These are phyloP conservation scores for Gracilinanus agilis DNA, from an alignment of 2,113 vertebrate species.

Conservation along the genomic window DNA sequence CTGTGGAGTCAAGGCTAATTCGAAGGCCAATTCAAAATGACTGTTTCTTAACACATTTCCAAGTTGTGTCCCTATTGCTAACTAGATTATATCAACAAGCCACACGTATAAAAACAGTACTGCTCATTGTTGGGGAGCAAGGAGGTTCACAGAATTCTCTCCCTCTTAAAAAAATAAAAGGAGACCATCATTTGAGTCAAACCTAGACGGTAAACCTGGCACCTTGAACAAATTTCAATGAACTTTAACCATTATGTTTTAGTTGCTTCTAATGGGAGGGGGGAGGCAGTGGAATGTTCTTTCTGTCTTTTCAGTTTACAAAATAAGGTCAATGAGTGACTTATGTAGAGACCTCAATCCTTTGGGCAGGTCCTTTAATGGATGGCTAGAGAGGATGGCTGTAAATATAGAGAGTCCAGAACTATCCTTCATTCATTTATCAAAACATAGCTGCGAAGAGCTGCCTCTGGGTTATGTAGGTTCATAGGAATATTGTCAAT, in stretches of 20 bases:
- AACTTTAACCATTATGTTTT: neutral
- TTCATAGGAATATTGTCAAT: neutral
- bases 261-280: neutral
- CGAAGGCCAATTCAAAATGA: conserved; percentile 40
- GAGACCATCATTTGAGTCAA: neutral
- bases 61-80: conserved; percentile 13
- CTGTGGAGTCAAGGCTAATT: neutral
- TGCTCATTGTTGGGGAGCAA: neutral
- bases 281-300: neutral
- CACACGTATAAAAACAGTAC: neutral
- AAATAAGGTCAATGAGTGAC: neutral
- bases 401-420: neutral
- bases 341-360: neutral
- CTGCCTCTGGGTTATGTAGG: neutral
- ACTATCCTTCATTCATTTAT: neutral
- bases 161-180: neutral
- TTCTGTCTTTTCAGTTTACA: neutral
- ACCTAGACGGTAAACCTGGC: neutral
- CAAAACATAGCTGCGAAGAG: neutral
- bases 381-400: neutral
- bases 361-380: neutral
- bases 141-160: neutral
- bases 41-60: conserved; percentile 23
- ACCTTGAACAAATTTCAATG: neutral
- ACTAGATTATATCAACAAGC: neutral